Evolutionary conservation across 1,140 invertebrate genomes (phyloP), one percentile per base, ranked within the genome.

Genomic region (Brachystomella parvula): DNA sequence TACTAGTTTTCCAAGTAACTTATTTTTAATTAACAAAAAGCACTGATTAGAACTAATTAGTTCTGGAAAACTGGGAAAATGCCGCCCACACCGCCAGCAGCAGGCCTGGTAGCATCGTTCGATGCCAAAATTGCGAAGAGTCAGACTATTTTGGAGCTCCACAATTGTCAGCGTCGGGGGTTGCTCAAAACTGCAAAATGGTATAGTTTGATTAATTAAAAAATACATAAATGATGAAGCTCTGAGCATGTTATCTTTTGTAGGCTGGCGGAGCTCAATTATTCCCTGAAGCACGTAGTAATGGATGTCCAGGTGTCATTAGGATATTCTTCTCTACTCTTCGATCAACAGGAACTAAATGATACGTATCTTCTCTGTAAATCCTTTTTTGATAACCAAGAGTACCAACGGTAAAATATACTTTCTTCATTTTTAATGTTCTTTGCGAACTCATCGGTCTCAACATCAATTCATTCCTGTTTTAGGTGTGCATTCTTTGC

Each of bases 321-420:
- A 44, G 77, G 77, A 49, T 63, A 75, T 31, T 73, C 76, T 24
- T 74, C 77, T 2, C 78, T 83, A 66, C 74, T 74, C 47, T 78
- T 65, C 68, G 59, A 73, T 53, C 73, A 73, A 47, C 77, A 81
- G 17, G 77, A 83, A 71, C 85, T 90, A 75, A 83, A 84, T 60
- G 87, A 90, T 74, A 79, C 81, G 9, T 96, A 92, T 75, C 82
- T 84, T 30, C 76, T 95, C 64, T 89, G 91, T 0, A 94, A 92
- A 78, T 88, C 86, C 72, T 94, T 93, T 75, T 96, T 95, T 77
- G 92, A 96, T 79, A 80, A 89, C 19, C 88, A 91, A 74, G 94
- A 97, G 78, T 97, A 94, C 78, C 89, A 94, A 72, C 83, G 78
- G 78, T 78, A 65, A 68, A 12, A 24, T 30, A 26, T 21, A 53